Evolutionary conservation across 2,888 invertebrate species (phyloP).

Genomic region (Caradrina kadenii): DNA sequence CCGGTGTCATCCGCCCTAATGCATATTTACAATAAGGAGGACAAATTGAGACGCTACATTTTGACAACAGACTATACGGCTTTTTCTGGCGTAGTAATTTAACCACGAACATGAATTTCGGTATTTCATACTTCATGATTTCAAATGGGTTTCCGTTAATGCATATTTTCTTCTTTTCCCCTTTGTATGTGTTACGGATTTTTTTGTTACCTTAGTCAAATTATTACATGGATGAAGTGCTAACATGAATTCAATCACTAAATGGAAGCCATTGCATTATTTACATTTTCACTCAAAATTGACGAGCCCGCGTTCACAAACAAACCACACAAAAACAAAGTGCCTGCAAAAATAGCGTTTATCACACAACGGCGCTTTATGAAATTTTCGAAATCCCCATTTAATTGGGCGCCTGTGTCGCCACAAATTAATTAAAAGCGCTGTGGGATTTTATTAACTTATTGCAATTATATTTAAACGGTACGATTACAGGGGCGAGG

Average conservation of each 20-base stretch:
- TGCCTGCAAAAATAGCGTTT: constrained; percentile 73
- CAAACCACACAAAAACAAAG: constrained; percentile 73
- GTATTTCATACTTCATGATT: constrained; percentile 72
- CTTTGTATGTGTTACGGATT: constrained; percentile 20
- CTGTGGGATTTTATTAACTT: constrained; percentile 86
- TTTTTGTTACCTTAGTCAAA: constrained; percentile 20
- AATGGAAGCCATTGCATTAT: constrained; percentile 71
- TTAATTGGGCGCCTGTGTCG: constrained; percentile 83
- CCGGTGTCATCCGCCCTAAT: constrained; percentile 80
- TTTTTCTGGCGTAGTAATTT: constrained; percentile 76
- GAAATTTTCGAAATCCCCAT: constrained; percentile 82
- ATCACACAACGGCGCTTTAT: constrained; percentile 75
- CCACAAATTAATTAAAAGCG: constrained; percentile 87
- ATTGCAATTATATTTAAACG: constrained; percentile 88
- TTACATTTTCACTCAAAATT: constrained; percentile 69
- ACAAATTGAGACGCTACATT: constrained; percentile 69
- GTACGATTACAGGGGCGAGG: constrained; percentile 77
- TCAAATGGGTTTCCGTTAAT: constrained; percentile 65
- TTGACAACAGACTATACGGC: constrained; percentile 71
- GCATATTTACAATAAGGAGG: constrained; percentile 84
- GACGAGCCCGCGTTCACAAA: constrained; percentile 69
- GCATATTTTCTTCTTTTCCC: constrained; percentile 28
- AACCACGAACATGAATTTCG: constrained; percentile 67
- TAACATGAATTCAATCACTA: constrained; percentile 67
- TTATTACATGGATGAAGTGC: constrained; percentile 54